These are phyloP conservation scores for Brachionus rubens DNA, from an alignment of 1,140 invertebrate genomes.

Conservation along the genomic window DNA sequence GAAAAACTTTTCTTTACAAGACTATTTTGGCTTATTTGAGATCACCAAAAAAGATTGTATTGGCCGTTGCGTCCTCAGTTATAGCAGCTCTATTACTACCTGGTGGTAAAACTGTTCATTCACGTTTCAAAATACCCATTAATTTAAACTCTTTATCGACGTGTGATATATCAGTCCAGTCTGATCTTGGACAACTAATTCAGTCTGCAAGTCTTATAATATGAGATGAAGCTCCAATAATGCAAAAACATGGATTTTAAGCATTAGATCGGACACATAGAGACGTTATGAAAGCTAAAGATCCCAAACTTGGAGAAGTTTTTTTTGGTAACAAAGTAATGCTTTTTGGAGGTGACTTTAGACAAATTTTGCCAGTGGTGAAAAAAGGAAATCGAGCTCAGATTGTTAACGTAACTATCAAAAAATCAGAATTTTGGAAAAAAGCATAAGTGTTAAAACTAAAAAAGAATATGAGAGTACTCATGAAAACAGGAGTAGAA, in stretches of 20 bases:
- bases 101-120: slow-evolving; percentile 63
- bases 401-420: slow-evolving; percentile 49
- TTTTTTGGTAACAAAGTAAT: slow-evolving; percentile 51
- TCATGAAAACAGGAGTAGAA: slow-evolving; percentile 45
- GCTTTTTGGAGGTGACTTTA: slow-evolving; percentile 52
- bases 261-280: too few relatives aligned
- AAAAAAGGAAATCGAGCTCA: slow-evolving; percentile 48
- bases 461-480: slow-evolving; percentile 49
- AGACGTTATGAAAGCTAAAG: too few relatives aligned
- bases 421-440: slow-evolving; percentile 50
- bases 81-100: slow-evolving; percentile 63
- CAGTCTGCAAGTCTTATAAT: slow-evolving; percentile 49
- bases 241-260: slow-evolving; percentile 36
- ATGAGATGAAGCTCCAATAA: slow-evolving; percentile 52
- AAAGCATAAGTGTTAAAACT: slow-evolving; percentile 47
- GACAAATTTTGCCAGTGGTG: slow-evolving; percentile 51
- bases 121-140: slow-evolving; percentile 61
- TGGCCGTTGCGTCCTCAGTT: slow-evolving; percentile 63
- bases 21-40: slow-evolving; percentile 39
- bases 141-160: slow-evolving; percentile 50
- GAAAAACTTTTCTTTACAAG: slow-evolving; percentile 57
- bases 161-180: slow-evolving; percentile 56
- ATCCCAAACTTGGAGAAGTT: background rate
- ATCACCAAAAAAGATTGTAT: slow-evolving; percentile 49
- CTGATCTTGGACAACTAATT: slow-evolving; percentile 21